A percentile compares a stretch with the other conserved stretches of the same genome.
phyloP scores from a whole-genome alignment of 2,888 invertebrate genomes.

The Tetropium fuscum region DNA sequence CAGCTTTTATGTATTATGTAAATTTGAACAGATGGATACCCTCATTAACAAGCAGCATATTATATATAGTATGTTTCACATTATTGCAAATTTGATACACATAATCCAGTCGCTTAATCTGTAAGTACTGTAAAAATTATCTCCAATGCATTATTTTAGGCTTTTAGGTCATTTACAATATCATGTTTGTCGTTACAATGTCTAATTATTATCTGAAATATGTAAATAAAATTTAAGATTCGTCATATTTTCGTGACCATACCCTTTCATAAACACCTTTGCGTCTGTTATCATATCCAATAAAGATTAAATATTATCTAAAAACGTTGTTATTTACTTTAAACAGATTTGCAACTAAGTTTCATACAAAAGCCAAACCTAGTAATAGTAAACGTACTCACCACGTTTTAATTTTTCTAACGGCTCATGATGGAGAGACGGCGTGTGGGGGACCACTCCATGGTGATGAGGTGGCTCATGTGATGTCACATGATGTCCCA shows the following conservation, averaged over 20 bases:
- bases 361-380: slow-evolving; percentile 24
- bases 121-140: too few relatives aligned
- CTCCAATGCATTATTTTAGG: too few relatives aligned
- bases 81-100: too few relatives aligned
- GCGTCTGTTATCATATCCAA: slow-evolving; percentile 23
- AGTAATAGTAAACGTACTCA: slow-evolving; percentile 67
- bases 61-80: too few relatives aligned
- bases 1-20: too few relatives aligned
- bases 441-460: slow-evolving; percentile 72
- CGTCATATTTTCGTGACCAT: slow-evolving; percentile 17
- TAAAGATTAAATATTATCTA: slow-evolving; percentile 25
- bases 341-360: slow-evolving; percentile 19
- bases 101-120: too few relatives aligned
- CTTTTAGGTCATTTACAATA: background rate
- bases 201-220: too few relatives aligned
- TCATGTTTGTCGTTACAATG: background rate
- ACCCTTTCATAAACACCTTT: slow-evolving; percentile 24
- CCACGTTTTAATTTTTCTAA: slow-evolving; percentile 83
- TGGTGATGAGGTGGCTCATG: slow-evolving; percentile 70
- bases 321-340: slow-evolving; percentile 19
- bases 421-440: slow-evolving; percentile 75
- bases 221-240: too few relatives aligned
- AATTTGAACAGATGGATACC: too few relatives aligned
- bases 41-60: background rate
- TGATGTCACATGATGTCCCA: slow-evolving; percentile 65